Percentiles rank a stretch among this genome's conserved stretches.
phyloP scores from a whole-genome alignment of 2,888 invertebrate species.

The Apocheima hispidaria region DNA sequence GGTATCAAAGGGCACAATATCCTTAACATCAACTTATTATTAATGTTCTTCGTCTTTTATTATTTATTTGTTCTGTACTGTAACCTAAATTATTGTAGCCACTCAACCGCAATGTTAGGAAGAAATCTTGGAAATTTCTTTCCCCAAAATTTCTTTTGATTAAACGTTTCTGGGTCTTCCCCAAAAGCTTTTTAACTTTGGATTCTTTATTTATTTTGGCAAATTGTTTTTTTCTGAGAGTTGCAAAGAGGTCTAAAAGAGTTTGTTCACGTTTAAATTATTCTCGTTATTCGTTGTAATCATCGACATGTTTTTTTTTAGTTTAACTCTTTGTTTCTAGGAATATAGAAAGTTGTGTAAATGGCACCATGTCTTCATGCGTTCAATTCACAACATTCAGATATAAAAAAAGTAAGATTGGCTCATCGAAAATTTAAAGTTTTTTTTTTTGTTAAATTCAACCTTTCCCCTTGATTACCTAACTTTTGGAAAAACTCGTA shows the following conservation, averaged over 20 bases:
- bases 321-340: not conserved
- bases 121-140: conserved; percentile 7
- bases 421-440: too few relatives aligned
- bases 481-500: too few relatives aligned
- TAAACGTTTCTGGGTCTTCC: conserved; percentile 16
- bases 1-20: not conserved
- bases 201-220: conserved; percentile 2
- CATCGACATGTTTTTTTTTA: not conserved
- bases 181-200: conserved; percentile 13
- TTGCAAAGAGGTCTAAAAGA: not conserved
- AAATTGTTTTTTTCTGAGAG: not conserved
- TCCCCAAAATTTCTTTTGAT: conserved; percentile 17
- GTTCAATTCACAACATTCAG: too few relatives aligned
- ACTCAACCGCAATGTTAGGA: conserved; percentile 2
- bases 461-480: too few relatives aligned
- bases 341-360: not conserved
- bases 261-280: not conserved
- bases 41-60: conserved; percentile 10
- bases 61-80: conserved; percentile 10
- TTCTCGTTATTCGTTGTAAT: too few relatives aligned
- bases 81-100: conserved; percentile 15
- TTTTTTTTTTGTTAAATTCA: too few relatives aligned
- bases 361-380: too few relatives aligned
- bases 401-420: too few relatives aligned
- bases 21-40: conserved; percentile 1